A percentile compares a stretch with the other conserved stretches of the same genome.
Conservation (phyloP, 2,113 vertebrate genomes). For the Petrocephalus zakoni region DNA sequence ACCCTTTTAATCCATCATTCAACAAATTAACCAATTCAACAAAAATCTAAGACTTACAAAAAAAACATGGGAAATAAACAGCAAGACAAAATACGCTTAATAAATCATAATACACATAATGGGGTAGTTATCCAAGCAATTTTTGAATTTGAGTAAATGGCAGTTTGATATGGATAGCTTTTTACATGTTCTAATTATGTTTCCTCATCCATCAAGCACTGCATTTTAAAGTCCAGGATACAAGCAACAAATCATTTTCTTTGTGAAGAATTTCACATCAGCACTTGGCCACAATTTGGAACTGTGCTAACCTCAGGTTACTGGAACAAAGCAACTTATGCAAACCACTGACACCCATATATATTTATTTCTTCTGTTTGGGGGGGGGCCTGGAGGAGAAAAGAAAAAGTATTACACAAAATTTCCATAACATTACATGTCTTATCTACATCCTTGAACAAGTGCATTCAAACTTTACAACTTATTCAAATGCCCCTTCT, state of each 20-base stretch:
- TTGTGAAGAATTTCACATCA: background rate
- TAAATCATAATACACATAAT: background rate
- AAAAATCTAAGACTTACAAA: background rate
- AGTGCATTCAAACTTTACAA: background rate
- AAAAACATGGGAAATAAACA: background rate
- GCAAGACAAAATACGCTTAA: background rate
- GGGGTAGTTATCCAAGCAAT: background rate
- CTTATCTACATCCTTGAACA: background rate
- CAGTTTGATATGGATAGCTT: background rate
- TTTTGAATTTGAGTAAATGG: background rate
- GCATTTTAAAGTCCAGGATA: background rate
- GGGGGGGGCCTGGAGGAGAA: constrained; percentile 64
- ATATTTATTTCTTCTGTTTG: constrained; percentile 70
- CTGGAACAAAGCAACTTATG: constrained; percentile 6
- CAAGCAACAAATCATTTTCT: background rate
- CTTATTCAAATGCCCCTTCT: background rate
- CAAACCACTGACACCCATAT: background rate
- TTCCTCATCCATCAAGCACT: background rate
- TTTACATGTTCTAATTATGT: background rate
- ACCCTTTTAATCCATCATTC: background rate
- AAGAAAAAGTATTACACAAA: background rate
- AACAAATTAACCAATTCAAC: background rate
- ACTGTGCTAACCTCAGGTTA: constrained; percentile 10
- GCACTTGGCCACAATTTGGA: background rate
- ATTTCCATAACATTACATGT: background rate